phyloP scores from a whole-genome alignment of 1,140 invertebrate species.

The Hyphantria cunea region DNA sequence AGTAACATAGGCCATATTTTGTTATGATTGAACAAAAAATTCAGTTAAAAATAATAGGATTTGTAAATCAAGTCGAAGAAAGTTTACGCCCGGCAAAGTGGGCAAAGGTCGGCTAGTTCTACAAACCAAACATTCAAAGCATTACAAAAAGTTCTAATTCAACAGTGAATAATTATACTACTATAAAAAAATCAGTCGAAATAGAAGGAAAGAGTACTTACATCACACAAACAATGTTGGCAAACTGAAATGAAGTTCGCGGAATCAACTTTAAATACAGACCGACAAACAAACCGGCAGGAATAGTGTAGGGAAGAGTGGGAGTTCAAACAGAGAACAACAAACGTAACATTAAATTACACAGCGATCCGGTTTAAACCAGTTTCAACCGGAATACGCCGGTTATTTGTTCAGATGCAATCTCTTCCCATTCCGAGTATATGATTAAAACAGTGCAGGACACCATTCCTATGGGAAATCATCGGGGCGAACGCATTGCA shows the following conservation, averaged over 20 bases:
- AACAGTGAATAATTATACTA: too few relatives aligned
- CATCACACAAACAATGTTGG: constrained; percentile 27
- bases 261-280: constrained; percentile 34
- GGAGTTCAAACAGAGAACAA: constrained; percentile 57
- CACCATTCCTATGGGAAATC: constrained; percentile 73
- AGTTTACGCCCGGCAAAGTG: too few relatives aligned
- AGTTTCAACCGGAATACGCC: constrained; percentile 46
- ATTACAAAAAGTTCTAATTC: too few relatives aligned
- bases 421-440: constrained; percentile 67
- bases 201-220: constrained; percentile 10
- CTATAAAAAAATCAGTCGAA: constrained; percentile 12
- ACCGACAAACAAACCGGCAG: constrained; percentile 48
- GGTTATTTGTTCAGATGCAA: constrained; percentile 74
- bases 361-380: constrained; percentile 59
- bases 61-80: too few relatives aligned
- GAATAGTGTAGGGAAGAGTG: constrained; percentile 3
- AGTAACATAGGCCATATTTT: too few relatives aligned
- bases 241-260: constrained; percentile 21
- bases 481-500: constrained; percentile 69
- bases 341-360: constrained; percentile 70
- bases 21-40: too few relatives aligned
- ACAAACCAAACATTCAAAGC: too few relatives aligned
- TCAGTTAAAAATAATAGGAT: too few relatives aligned
- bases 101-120: too few relatives aligned
- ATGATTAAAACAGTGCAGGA: constrained; percentile 77